Percentiles rank a stretch among this genome's conserved stretches.
phyloP scores from a whole-genome alignment of 2,888 invertebrate genomes.

The Seira sanloemensis region DNA sequence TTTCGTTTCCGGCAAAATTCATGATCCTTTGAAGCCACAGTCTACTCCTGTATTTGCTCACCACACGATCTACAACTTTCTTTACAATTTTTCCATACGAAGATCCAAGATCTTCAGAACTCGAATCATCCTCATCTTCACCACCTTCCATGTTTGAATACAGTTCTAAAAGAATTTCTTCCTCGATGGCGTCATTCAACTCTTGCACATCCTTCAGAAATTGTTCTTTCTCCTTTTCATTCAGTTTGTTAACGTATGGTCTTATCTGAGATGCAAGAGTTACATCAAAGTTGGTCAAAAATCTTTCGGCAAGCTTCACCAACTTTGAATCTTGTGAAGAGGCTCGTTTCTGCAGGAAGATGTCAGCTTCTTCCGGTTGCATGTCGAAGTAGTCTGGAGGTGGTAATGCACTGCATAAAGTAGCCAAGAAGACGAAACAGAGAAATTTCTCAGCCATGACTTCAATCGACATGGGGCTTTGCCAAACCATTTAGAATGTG shows the following conservation, averaged over 20 bases:
- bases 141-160: neutral
- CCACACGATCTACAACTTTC: slow-evolving; percentile 41
- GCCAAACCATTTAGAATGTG: slow-evolving; percentile 28
- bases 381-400: neutral
- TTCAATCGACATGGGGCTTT: neutral
- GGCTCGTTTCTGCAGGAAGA: neutral
- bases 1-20: slow-evolving; percentile 58
- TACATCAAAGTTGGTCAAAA: slow-evolving; percentile 42
- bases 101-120: slow-evolving; percentile 10
- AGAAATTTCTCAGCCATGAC: neutral
- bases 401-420: neutral
- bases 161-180: slow-evolving; percentile 46
- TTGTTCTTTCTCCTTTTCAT: slow-evolving; percentile 44
- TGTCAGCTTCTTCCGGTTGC: neutral
- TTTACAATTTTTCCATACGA: slow-evolving; percentile 44
- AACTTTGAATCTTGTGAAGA: neutral
- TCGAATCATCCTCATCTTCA: slow-evolving; percentile 18
- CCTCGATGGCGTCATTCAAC: slow-evolving; percentile 49
- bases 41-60: slow-evolving; percentile 35
- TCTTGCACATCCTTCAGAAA: slow-evolving; percentile 56
- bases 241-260: slow-evolving; percentile 34
- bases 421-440: neutral
- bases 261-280: slow-evolving; percentile 38
- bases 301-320: slow-evolving; percentile 39
- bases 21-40: slow-evolving; percentile 52